Conservation (phyloP, 2,113 vertebrate genomes). For the Lamprotornis superbus region DNA sequence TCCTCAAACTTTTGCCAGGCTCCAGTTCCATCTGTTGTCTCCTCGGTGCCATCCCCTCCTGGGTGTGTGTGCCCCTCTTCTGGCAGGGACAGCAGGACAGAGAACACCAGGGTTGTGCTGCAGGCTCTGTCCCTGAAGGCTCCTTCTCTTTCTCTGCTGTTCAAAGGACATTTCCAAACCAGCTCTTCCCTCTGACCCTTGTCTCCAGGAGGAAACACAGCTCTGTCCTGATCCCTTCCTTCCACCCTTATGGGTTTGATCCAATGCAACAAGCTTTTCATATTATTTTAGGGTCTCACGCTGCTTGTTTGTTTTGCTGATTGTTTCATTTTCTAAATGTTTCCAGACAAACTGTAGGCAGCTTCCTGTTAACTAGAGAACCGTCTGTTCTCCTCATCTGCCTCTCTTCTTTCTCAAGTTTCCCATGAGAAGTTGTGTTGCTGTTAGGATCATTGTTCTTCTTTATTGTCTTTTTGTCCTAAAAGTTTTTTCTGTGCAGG, state of each 20-base stretch:
- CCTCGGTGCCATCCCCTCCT: neutral
- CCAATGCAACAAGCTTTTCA: neutral
- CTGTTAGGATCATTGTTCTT: neutral
- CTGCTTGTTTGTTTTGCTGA: neutral
- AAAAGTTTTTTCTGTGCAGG: neutral
- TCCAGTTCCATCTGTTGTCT: neutral
- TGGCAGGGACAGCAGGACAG: neutral
- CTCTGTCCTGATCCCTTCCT: neutral
- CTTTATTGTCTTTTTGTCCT: neutral
- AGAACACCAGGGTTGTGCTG: neutral
- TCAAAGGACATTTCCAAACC: neutral
- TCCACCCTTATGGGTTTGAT: neutral
- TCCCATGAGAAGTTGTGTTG: neutral
- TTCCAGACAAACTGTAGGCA: constrained; percentile 19
- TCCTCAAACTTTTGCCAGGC: neutral
- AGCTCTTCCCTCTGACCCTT: neutral
- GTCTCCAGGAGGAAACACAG: neutral
- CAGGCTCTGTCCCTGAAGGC: neutral
- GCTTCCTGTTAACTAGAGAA: neutral
- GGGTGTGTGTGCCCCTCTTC: neutral
- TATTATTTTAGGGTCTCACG: neutral
- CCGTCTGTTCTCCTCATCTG: neutral
- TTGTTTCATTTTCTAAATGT: neutral
- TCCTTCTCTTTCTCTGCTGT: neutral
- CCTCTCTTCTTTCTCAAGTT: neutral